These are phyloP conservation scores for Drosophila micromelanica DNA, from an alignment of 1,140 invertebrate species.

Conservation along the genomic window DNA sequence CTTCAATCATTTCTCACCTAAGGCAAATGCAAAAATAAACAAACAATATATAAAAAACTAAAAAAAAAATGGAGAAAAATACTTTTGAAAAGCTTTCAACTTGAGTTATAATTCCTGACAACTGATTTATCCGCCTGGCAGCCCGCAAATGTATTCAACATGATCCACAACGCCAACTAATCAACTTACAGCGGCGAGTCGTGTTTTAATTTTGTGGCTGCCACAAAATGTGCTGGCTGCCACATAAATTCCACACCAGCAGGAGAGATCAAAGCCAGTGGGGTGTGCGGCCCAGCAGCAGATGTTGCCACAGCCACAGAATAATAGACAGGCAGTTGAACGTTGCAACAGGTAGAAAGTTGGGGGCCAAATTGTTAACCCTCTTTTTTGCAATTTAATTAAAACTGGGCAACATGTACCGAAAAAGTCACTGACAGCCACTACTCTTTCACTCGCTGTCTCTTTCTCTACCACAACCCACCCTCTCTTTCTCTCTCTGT, in stretches of 20 bases:
- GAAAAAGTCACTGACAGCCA: conserved; percentile 51
- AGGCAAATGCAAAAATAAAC: conserved; percentile 46
- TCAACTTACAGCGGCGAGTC: conserved; percentile 59
- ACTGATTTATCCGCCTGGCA: conserved; percentile 57
- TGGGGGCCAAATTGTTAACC: conserved; percentile 42
- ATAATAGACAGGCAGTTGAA: conserved; percentile 31
- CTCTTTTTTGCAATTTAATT: conserved; percentile 63
- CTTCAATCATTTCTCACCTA: conserved; percentile 52
- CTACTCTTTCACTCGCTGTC: not conserved
- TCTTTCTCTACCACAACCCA: conserved; percentile 1
- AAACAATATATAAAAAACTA: conserved; percentile 69
- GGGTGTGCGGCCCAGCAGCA: conserved; percentile 10
- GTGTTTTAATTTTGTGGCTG: conserved; percentile 59
- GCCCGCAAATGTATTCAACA: conserved; percentile 18
- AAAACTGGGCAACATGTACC: conserved; percentile 37
- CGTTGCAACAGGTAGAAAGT: conserved; percentile 67
- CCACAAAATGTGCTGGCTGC: conserved; percentile 30
- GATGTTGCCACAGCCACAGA: not conserved
- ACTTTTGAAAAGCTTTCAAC: conserved; percentile 62
- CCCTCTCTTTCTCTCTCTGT: conserved; percentile 12
- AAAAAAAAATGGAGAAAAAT: conserved; percentile 32
- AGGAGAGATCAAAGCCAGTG: conserved; percentile 66
- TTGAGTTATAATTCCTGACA: conserved; percentile 61
- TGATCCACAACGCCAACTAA: conserved; percentile 27
- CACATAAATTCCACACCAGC: conserved; percentile 66